Evolutionary conservation across 2,113 vertebrate species (phyloP).

Genomic region (Cebidichthys violaceus): DNA sequence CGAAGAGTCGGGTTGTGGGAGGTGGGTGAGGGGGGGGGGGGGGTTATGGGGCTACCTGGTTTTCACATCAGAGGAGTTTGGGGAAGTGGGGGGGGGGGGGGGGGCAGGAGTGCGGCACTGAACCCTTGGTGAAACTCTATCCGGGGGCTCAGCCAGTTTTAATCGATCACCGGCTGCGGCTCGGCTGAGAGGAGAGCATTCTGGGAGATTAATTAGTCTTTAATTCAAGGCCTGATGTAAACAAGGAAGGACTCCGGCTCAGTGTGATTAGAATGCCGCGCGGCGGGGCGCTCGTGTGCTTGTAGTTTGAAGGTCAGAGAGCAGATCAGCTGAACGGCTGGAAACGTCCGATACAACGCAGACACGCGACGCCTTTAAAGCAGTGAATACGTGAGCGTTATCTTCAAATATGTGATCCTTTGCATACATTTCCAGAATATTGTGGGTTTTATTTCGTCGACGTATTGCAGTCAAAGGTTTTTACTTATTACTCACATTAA

Average conservation of each 20-base stretch:
- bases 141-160: conserved; percentile 59
- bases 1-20: conserved; percentile 31
- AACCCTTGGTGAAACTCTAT: conserved; percentile 67
- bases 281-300: conserved; percentile 11
- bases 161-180: conserved; percentile 76
- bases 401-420: too few relatives aligned
- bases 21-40: conserved; percentile 1
- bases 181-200: conserved; percentile 69
- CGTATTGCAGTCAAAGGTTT: too few relatives aligned
- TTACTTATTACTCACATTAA: too few relatives aligned
- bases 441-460: too few relatives aligned
- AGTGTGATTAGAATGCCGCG: conserved; percentile 59
- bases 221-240: conserved; percentile 77
- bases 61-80: conserved; percentile 89
- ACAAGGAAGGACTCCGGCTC: conserved; percentile 56
- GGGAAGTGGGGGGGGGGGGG: conserved; percentile 54
- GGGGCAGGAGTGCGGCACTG: conserved; percentile 80
- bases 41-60: conserved; percentile 88
- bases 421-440: too few relatives aligned
- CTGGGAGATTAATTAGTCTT: conserved; percentile 79
- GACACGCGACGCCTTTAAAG: conserved; percentile 10
- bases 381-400: neutral
- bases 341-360: conserved; percentile 19
- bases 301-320: conserved; percentile 48
- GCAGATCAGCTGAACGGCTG: conserved; percentile 48